These are phyloP conservation scores for Anoplolepis gracilipes DNA, from an alignment of 1,140 invertebrate species.

Conservation along the genomic window DNA sequence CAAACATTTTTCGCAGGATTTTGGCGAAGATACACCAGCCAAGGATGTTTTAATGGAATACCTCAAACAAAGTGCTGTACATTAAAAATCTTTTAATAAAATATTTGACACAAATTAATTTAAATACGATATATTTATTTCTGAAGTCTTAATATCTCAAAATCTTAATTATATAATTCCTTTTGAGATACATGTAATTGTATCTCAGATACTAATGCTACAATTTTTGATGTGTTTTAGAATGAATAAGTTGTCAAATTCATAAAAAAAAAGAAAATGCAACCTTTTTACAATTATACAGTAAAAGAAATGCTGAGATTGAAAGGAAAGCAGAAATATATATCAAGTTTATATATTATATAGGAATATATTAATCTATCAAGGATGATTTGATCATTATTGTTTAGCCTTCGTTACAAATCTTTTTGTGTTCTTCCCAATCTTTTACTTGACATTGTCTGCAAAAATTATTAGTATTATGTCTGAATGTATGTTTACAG, in stretches of 20 bases:
- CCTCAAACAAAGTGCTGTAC: slow-evolving; percentile 89
- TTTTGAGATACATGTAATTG: neutral
- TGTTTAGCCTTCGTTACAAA: slow-evolving; percentile 75
- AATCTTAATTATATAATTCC: slow-evolving; percentile 19
- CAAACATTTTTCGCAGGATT: slow-evolving; percentile 90
- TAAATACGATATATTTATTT: slow-evolving; percentile 63
- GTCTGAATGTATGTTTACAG: neutral
- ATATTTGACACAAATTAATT: slow-evolving; percentile 71
- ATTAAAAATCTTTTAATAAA: slow-evolving; percentile 83
- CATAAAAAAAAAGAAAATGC: neutral
- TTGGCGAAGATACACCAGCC: slow-evolving; percentile 97
- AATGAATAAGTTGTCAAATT: neutral
- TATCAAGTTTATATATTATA: neutral
- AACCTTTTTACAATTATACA: neutral
- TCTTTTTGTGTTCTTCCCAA: slow-evolving; percentile 82
- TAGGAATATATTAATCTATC: slow-evolving; percentile 15
- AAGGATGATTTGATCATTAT: slow-evolving; percentile 34
- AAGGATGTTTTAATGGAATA: slow-evolving; percentile 97
- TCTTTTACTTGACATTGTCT: slow-evolving; percentile 85
- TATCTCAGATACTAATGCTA: neutral
- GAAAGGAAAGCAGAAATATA: neutral
- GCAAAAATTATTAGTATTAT: slow-evolving; percentile 38
- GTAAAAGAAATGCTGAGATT: neutral
- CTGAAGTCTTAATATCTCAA: slow-evolving; percentile 9
- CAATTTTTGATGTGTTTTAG: neutral